These are phyloP conservation scores for Erethizon dorsatum DNA, from an alignment of 2,797 vertebrate genomes.

Conservation along the genomic window DNA sequence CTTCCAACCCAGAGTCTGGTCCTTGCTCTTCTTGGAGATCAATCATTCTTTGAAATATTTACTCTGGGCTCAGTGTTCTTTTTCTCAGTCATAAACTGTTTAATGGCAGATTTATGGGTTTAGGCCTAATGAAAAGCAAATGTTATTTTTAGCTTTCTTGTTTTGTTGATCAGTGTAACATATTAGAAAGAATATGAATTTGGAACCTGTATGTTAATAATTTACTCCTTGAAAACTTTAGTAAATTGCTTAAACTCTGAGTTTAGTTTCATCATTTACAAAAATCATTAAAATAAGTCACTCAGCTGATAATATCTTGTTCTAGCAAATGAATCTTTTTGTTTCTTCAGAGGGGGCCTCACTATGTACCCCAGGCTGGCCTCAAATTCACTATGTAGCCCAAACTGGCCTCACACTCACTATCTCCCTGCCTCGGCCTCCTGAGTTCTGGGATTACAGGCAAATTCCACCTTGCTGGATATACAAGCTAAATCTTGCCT, in stretches of 20 bases:
- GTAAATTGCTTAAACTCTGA: not conserved
- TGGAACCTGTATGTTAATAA: not conserved
- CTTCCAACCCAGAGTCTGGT: not conserved
- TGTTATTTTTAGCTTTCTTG: not conserved
- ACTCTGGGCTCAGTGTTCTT: too few species aligned
- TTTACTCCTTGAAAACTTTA: not conserved
- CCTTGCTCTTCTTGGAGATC: not conserved
- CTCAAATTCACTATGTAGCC: not conserved
- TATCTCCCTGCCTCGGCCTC: not conserved
- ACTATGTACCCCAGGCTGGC: not conserved
- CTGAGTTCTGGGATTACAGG: not conserved
- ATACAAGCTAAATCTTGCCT: not conserved
- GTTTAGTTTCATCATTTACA: not conserved
- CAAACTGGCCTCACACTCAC: not conserved
- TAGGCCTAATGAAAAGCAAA: conserved; percentile 9
- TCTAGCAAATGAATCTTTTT: not conserved
- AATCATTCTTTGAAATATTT: not conserved
- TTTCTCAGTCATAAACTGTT: not conserved
- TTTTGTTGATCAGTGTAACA: conserved; percentile 23
- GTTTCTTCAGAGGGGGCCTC: not conserved
- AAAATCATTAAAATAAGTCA: not conserved
- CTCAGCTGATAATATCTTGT: not conserved
- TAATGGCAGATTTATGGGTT: not conserved
- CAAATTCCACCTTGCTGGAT: not conserved
- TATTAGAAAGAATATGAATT: not conserved